Evolutionary conservation across 2,888 invertebrate genomes (phyloP).

Genomic region (Paralinhomoeus sp.): DNA sequence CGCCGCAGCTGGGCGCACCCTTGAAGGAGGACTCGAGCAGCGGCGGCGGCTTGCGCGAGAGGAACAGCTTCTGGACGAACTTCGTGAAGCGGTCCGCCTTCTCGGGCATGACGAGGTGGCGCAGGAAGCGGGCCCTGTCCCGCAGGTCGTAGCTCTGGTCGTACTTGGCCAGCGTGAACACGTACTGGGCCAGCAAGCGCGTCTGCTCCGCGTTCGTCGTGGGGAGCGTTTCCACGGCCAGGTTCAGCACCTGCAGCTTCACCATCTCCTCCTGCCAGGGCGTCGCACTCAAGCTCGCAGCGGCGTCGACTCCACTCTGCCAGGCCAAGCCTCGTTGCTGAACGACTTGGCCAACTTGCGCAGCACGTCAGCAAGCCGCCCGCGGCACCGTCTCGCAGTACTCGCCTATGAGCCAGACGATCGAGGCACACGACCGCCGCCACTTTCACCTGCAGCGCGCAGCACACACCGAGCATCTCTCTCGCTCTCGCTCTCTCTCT

Average conservation of each 20-base stretch:
- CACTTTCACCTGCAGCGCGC: conserved; percentile 49
- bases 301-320: no score
- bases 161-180: conserved; percentile 75
- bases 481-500: conserved; percentile 5
- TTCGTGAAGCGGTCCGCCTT: conserved; percentile 24
- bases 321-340: conserved; percentile 45
- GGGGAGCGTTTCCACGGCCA: conserved; percentile 71
- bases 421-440: conserved; percentile 71
- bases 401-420: conserved; percentile 75
- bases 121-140: conserved; percentile 64
- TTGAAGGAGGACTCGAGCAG: conserved; percentile 46
- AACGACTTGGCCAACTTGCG: conserved; percentile 68
- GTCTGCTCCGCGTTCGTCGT: conserved; percentile 67
- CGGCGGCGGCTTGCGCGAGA: conserved; percentile 79
- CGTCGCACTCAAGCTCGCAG: no score
- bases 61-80: conserved; percentile 53
- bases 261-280: conserved; percentile 60
- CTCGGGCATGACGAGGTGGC: conserved; percentile 46
- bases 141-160: conserved; percentile 93
- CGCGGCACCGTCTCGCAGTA: conserved; percentile 59
- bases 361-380: conserved; percentile 69
- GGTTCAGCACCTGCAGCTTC: conserved; percentile 75
- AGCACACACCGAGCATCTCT: conserved; percentile 39
- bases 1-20: no score
- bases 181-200: conserved; percentile 62